Base-by-base conservation (phyloP, 1,140 invertebrate genomes). In the Odontomachus brunneus region DNA sequence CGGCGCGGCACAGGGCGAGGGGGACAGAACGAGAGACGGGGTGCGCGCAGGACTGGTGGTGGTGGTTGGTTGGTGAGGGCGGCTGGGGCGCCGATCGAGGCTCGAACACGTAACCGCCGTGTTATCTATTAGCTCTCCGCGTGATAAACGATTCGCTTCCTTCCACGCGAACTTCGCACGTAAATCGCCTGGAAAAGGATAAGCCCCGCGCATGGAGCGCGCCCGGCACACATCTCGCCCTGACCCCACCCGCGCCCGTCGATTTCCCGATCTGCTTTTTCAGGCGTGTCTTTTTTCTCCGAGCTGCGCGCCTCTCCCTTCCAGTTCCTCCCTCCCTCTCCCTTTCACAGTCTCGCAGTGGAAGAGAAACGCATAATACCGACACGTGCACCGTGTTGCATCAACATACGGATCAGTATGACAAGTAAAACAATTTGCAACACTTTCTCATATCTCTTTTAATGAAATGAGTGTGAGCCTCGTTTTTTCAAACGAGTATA, bases 141-240 rank as follows among this genome's bases (percentile, higher is more conserved):
- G 84, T 92, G 90, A 92, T 92, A 91, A 92, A 92, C 89, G 89
- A 89, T 85, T 85, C 84, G 84, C 85, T 92, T 91, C 91, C 91
- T 91, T 90, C 78, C 88, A 81, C 84, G 72, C 76, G 84, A 89
- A 91, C 90, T 90, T 90, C 29, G 82, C 85, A 78, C 90, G 90
- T 90, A 91, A 91, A 91, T 90, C 90, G 89, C 67, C 55, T 83
- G 86, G 84, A 89, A 91, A 90, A 88, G 91, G 88, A 91, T 91
- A 91, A 91, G 88, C 87, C 83, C 75, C 51, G 65, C 51, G 44
- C 73, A 63, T 51, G 44, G 73, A 75, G 44, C 73, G n/a, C 65
- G 65, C 22, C 22, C 48, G 65, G 49, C 19, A 66, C 72, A 44
- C 38, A 44, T 33, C 63, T 78, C 75, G 22, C 53, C 44, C 33